Evolutionary conservation across 2,797 vertebrate genomes (phyloP).

Genomic region (Tolypeutes matacus): DNA sequence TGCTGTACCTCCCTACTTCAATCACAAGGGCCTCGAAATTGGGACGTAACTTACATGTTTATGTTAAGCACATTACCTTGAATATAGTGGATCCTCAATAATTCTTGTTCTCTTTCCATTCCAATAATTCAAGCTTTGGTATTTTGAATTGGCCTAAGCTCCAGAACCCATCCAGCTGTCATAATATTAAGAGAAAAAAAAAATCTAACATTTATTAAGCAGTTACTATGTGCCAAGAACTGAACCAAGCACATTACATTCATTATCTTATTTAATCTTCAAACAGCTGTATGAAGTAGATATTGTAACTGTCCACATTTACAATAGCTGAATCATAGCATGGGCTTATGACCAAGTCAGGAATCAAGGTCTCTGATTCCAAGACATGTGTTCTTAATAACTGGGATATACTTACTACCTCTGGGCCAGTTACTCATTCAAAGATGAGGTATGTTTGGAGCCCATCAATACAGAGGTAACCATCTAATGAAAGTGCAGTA

Average conservation of each 20-base stretch:
- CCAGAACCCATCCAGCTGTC: not conserved
- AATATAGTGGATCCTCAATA: not conserved
- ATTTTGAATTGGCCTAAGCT: not conserved
- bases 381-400: not conserved
- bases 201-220: not conserved
- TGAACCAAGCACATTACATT: not conserved
- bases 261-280: constrained; percentile 29
- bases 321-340: not conserved
- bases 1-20: not conserved
- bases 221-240: not conserved
- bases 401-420: not conserved
- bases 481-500: not conserved
- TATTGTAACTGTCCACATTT: not conserved
- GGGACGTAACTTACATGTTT: not conserved
- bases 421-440: not conserved
- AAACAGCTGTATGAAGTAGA: not conserved
- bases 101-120: not conserved
- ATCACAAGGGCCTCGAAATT: not conserved
- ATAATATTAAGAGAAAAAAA: not conserved
- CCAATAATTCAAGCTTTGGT: not conserved
- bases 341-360: not conserved
- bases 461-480: not conserved
- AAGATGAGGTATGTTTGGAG: not conserved
- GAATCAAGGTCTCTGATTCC: not conserved
- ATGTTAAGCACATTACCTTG: not conserved